Evolutionary conservation across 2,888 invertebrate genomes (phyloP), one percentile per base, ranked within the genome.

Genomic region (Xestia xanthographa): DNA sequence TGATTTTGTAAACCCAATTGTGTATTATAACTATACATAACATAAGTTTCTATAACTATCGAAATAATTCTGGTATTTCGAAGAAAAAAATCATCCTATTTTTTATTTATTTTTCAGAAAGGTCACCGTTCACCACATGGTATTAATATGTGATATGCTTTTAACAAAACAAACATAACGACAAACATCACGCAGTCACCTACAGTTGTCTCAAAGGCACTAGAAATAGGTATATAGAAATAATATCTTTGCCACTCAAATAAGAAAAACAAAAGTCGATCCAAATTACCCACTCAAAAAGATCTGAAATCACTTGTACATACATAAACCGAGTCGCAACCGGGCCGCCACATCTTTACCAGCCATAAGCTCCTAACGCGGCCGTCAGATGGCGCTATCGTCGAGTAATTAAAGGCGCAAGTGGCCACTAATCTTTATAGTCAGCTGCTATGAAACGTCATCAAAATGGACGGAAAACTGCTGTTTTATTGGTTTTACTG

Each of bases 381-480:
- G 6, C 69, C 86, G 75, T 48, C 88, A 87, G 87, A 88, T 84
- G 87, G 83, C 80, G 70, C 53, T 78, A 76, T 63, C 45, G 71
- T 60, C 63, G 76, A 26, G 75, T 77, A 83, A 88, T 84, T 80
- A 86, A 85, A 86, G 72, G 72, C 41, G 78, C 82, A 83, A 89
- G 84, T 84, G 83, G 80, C 50, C 60, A 86, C 80, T 87, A 82
- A 83, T 76, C 62, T 87, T 88, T 84, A 87, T 78, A 76, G 88
- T 71, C 72, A 69, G 60, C 74, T 63, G 79, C 74, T 68, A 66
- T 58, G 77, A 77, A 72, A 66, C 66, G 68, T 73, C 75, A 81
- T 75, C 75, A 75, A 75, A 77, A 73, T 66, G 38, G 60, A 5
- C 17, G 67, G 60, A 56, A 29, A 67, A 70, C 68, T 43, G 66